Base-by-base conservation (phyloP, 2,797 vertebrate genomes). In the Amniataba percoides region DNA sequence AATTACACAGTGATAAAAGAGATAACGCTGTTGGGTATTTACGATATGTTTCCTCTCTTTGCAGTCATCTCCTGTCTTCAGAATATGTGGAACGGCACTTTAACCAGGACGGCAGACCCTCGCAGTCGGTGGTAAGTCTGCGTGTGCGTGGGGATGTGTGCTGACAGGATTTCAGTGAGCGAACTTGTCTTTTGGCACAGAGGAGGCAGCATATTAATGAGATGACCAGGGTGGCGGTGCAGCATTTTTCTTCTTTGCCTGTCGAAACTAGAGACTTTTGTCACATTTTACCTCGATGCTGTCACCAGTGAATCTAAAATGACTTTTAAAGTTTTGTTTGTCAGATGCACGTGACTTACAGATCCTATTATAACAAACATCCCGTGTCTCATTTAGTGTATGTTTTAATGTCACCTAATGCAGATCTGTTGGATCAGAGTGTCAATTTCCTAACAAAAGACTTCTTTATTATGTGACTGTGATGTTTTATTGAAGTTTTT, bases 11-110 rank as follows among this genome's bases (percentile, higher is more conserved):
- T 10, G 7, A 15, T 39, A 51, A 69, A 19, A 2, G 18, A 60
- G n/a, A 57, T 18, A 7, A 77, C 61, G 39, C 18, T 34, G 40
- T 27, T 18, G 5, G 46, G 42, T 70, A 49, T 67, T 86, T 25
- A 85, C 15, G 4, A 31, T 27, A 1, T 76, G 62, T 86, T 56
- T 70, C 39, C 4, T 88, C 71, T 87, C 70, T 87, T 81, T 46
- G 51, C 93, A 98, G 97, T 83, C 95, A 96, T 87, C 96, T 98
- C 69, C 95, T 98, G 46, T 96, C 97, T 52, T 97, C 96, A 0
- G 93, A 93, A 42, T 98, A 98, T 5, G 93, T 96, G 85, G 97
- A 98, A 71, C 95, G 96, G 13, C 96, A 97, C 85, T 93, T 97
- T 85, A 64, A 85, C 9, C 83, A 81, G 53, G 84, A 92, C 0